Conservation (phyloP, 2,797 vertebrate genomes). For the Periophthalmus magnuspinnatus region DNA sequence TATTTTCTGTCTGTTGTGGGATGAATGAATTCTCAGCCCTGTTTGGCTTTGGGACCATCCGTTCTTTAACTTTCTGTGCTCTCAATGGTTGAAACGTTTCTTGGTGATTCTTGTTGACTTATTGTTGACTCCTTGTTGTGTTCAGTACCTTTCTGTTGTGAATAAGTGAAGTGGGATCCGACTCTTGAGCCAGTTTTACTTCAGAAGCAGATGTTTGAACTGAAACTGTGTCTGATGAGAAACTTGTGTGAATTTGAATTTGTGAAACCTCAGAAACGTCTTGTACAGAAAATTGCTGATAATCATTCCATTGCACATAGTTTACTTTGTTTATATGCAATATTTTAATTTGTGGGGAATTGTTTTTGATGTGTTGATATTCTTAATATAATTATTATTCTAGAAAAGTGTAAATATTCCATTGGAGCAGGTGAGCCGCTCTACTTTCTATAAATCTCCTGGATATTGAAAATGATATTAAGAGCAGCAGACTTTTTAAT, state of each 20-base stretch:
- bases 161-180: neutral
- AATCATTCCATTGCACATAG: conserved; percentile 83
- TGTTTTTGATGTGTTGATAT: conserved; percentile 66
- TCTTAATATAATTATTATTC: conserved; percentile 31
- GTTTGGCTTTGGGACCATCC: conserved; percentile 1
- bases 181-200: neutral
- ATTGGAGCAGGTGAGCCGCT: conserved; percentile 73
- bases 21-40: neutral
- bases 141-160: conserved; percentile 10
- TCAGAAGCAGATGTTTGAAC: neutral
- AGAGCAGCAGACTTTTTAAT: conserved; percentile 97
- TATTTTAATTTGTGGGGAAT: conserved; percentile 70
- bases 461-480: conserved; percentile 81
- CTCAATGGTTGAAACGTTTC: neutral
- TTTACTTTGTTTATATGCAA: conserved; percentile 70
- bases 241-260: neutral
- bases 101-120: conserved; percentile 11
- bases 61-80: no score
- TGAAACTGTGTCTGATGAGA: neutral
- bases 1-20: neutral
- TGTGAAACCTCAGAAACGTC: conserved; percentile 72
- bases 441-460: conserved; percentile 89
- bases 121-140: conserved; percentile 2
- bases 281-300: conserved; percentile 77
- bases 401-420: conserved; percentile 83